Evolutionary conservation across 2,888 invertebrate species (phyloP).

Genomic region (Sarcophaga carnaria): DNA sequence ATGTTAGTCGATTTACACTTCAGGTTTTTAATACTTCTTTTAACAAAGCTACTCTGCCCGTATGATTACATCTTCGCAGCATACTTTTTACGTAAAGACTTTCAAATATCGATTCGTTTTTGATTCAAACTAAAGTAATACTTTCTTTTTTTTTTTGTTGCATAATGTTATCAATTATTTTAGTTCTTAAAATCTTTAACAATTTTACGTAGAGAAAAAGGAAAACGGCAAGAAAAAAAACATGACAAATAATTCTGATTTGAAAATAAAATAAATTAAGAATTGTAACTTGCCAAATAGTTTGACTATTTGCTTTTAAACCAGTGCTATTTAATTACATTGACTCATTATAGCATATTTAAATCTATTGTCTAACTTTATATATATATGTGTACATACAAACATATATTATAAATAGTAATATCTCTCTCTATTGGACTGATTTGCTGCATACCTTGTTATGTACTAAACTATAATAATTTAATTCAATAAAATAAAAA

Average conservation of each 20-base stretch:
- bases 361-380: conserved; percentile 26
- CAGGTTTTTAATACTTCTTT: too few species aligned
- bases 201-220: neutral
- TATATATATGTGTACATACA: conserved; percentile 31
- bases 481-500: conserved; percentile 24
- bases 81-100: too few species aligned
- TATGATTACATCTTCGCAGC: too few species aligned
- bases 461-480: conserved; percentile 62
- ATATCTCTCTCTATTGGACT: conserved; percentile 66
- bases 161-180: too few species aligned
- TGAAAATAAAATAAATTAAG: neutral
- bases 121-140: too few species aligned
- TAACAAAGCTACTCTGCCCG: too few species aligned
- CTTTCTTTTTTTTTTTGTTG: too few species aligned
- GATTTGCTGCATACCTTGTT: conserved; percentile 67
- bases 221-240: neutral
- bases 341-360: neutral
- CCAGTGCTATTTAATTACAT: neutral
- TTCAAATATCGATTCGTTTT: too few species aligned
- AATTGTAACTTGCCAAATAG: neutral
- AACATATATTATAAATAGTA: neutral
- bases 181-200: too few species aligned
- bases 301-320: neutral
- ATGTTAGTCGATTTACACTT: too few species aligned
- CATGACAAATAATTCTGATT: neutral